A percentile compares a stretch with the other conserved stretches of the same genome.
Evolutionary conservation across 1,140 invertebrate species (phyloP).

Genomic region (Thaumatotibia leucotreta): DNA sequence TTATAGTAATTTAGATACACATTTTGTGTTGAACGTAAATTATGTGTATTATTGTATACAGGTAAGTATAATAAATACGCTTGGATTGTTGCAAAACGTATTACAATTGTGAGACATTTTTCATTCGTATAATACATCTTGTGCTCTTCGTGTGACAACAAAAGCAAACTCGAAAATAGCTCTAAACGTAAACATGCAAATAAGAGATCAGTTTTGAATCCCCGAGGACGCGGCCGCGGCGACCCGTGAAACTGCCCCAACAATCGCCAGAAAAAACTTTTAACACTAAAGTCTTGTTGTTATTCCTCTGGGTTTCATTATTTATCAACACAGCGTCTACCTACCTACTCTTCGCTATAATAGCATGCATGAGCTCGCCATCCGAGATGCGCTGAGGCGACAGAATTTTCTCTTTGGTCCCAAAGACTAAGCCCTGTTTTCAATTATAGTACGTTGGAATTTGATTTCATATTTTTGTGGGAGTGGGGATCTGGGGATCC

Average conservation of each 20-base stretch:
- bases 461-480: not conserved
- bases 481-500: no score
- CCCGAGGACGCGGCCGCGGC: conserved; percentile 2
- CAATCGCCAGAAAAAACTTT: conserved; percentile 4
- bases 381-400: not conserved
- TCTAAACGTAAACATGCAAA: conserved; percentile 21
- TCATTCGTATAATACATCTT: no score
- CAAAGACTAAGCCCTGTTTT: not conserved
- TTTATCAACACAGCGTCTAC: conserved; percentile 1
- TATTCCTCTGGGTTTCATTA: not conserved
- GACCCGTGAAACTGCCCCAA: conserved; percentile 11
- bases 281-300: conserved; percentile 1
- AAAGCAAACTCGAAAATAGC: conserved; percentile 15
- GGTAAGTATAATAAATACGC: no score
- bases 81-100: no score
- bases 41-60: no score
- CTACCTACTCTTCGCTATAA: not conserved
- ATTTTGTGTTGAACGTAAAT: no score
- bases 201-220: conserved; percentile 20
- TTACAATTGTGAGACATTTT: no score
- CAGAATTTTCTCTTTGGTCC: not conserved
- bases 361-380: not conserved
- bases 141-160: conserved; percentile 13
- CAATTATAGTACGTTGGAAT: not conserved
- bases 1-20: no score